Percentiles rank a stretch among this genome's conserved stretches.
Evolutionary conservation across 1,140 invertebrate species (phyloP).

Genomic region (Pomacea maculata): DNA sequence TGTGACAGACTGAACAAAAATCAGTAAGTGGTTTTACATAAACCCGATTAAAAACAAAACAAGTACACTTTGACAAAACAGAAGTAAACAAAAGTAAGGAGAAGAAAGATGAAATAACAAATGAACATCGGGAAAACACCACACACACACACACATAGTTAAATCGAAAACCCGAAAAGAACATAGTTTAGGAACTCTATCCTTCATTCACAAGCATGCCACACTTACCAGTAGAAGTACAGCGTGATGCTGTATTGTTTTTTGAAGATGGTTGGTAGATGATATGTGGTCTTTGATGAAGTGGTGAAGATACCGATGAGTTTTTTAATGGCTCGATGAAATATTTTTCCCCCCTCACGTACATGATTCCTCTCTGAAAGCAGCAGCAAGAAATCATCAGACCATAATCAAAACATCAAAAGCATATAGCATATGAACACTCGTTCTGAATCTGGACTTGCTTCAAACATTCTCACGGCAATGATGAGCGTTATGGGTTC

Average conservation of each 20-base stretch:
- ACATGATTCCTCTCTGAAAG: slow-evolving; percentile 48
- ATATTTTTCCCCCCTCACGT: slow-evolving; percentile 41
- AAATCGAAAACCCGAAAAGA: neutral
- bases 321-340: slow-evolving; percentile 43
- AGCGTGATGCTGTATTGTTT: slow-evolving; percentile 42
- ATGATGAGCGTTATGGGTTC: no score
- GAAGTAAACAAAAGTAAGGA: neutral
- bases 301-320: slow-evolving; percentile 22
- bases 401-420: neutral
- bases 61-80: neutral
- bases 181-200: neutral
- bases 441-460: no score
- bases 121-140: slow-evolving; percentile 16
- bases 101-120: slow-evolving; percentile 7
- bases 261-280: slow-evolving; percentile 39
- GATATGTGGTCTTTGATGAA: slow-evolving; percentile 38
- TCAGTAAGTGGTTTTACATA: neutral
- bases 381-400: slow-evolving; percentile 19
- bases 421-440: no score
- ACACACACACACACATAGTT: neutral
- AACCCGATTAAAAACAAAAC: neutral
- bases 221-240: slow-evolving; percentile 47
- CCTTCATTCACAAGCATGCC: neutral
- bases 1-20: no score
- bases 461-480: no score